Evolutionary conservation across 2,888 invertebrate genomes (phyloP).

Genomic region (Eupeodes luniger): DNA sequence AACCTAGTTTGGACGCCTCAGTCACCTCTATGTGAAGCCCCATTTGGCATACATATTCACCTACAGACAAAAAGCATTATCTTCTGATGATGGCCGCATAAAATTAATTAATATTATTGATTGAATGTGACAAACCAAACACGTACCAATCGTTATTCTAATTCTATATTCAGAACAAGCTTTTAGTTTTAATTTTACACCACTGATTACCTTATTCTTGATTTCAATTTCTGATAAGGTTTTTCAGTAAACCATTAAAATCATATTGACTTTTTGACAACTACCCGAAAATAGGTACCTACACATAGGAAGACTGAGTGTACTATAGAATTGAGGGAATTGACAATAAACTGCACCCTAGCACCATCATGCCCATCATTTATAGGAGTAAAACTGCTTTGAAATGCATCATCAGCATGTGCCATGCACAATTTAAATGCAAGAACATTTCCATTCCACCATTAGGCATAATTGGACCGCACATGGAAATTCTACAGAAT

Average conservation of each 20-base stretch:
- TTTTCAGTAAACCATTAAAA: constrained; percentile 22
- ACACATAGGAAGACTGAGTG: background rate
- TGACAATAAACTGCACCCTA: constrained; percentile 32
- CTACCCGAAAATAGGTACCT: constrained; percentile 18
- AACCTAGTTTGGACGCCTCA: too few species aligned
- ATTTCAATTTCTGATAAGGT: constrained; percentile 55
- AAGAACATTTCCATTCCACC: constrained; percentile 57
- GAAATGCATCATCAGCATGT: constrained; percentile 55
- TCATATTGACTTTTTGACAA: constrained; percentile 46
- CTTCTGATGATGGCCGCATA: background rate
- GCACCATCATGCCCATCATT: background rate
- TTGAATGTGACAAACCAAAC: background rate
- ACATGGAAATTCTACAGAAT: constrained; percentile 71
- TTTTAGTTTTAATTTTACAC: background rate
- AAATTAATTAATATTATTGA: constrained; percentile 1
- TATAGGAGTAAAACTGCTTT: constrained; percentile 17
- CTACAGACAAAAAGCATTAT: too few species aligned
- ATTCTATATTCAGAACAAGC: background rate
- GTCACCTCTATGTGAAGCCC: too few species aligned
- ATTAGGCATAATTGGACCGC: constrained; percentile 65
- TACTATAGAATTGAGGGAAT: background rate
- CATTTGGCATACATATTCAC: too few species aligned
- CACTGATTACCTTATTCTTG: constrained; percentile 2
- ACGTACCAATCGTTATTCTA: background rate
- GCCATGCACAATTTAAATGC: constrained; percentile 60